phyloP scores from a whole-genome alignment of 1,140 invertebrate species.

The Drosophila pallidifrons region DNA sequence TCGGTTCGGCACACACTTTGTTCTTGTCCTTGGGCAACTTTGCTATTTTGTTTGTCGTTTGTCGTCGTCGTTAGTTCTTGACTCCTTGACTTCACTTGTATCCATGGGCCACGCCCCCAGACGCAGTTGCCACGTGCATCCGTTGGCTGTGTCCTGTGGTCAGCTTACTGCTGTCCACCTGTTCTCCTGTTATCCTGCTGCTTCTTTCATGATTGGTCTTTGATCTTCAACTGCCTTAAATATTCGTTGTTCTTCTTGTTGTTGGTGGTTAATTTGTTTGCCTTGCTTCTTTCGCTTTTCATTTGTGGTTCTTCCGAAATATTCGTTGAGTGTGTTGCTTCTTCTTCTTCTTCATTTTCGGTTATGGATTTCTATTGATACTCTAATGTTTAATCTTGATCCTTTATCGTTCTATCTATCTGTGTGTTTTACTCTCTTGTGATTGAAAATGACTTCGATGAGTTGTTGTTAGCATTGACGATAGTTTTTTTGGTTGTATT shows the following conservation, averaged over 20 bases:
- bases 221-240: slow-evolving; percentile 31
- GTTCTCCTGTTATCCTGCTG: slow-evolving; percentile 40
- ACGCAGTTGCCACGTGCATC: slow-evolving; percentile 44
- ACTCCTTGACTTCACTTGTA: slow-evolving; percentile 32
- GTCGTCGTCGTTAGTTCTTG: slow-evolving; percentile 12
- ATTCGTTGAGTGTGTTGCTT: slow-evolving; percentile 43
- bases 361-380: slow-evolving; percentile 32
- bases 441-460: slow-evolving; percentile 61
- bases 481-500: slow-evolving; percentile 83
- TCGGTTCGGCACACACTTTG: slow-evolving; percentile 46
- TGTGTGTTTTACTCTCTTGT: slow-evolving; percentile 48
- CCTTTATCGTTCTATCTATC: slow-evolving; percentile 32
- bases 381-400: slow-evolving; percentile 16
- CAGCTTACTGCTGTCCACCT: slow-evolving; percentile 10
- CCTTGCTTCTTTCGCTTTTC: slow-evolving; percentile 34
- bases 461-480: slow-evolving; percentile 61
- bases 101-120: slow-evolving; percentile 40
- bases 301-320: slow-evolving; percentile 36
- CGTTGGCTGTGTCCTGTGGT: slow-evolving; percentile 23
- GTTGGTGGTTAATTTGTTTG: slow-evolving; percentile 35
- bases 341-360: neutral
- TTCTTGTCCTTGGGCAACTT: slow-evolving; percentile 51
- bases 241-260: slow-evolving; percentile 34
- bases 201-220: slow-evolving; percentile 32
- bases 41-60: slow-evolving; percentile 25